Conservation (phyloP, 1,140 invertebrate species). For the Bactericera cockerelli region DNA sequence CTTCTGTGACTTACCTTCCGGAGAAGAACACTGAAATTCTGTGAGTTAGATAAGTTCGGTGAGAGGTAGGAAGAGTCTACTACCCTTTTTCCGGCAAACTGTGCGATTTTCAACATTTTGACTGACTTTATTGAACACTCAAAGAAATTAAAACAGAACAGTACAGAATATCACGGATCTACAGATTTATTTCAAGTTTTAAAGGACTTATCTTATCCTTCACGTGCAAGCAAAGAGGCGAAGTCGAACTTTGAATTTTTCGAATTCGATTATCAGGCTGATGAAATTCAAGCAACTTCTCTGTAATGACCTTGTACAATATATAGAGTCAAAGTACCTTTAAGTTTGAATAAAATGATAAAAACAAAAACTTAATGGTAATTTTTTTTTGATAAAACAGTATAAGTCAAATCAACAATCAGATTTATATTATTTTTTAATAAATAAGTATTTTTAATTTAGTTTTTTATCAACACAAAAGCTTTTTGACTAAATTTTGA, state of each 20-base stretch:
- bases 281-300: neutral
- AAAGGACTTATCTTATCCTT: no score
- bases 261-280: neutral
- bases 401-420: no score
- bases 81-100: conserved; percentile 2
- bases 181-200: no score
- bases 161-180: no score
- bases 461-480: no score
- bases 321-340: neutral
- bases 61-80: neutral
- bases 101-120: conserved; percentile 11
- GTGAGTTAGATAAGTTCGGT: neutral
- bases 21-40: conserved; percentile 6
- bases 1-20: conserved; percentile 8
- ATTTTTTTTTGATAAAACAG: neutral
- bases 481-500: no score
- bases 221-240: no score
- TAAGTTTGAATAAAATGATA: neutral
- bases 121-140: neutral
- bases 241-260: conserved; percentile 6
- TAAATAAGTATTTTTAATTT: no score
- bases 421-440: neutral
- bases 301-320: neutral
- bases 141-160: no score
- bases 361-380: neutral